Evolutionary conservation across 2,113 vertebrate species (phyloP), one percentile per base, ranked within the genome.

Genomic region (Indicator maculatus): DNA sequence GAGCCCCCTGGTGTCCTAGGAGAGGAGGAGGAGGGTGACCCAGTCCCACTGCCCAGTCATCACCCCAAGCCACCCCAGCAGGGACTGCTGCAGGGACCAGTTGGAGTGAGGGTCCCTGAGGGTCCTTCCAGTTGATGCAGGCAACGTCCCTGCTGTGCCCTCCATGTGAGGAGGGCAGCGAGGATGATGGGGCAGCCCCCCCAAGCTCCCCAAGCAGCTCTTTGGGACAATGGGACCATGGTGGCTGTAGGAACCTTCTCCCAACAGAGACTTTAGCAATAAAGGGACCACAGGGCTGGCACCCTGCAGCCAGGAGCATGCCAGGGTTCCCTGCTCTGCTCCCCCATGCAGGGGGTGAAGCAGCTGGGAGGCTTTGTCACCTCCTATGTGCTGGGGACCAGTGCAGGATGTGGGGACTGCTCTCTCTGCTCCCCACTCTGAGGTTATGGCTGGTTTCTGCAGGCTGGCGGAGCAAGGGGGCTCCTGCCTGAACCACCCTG

Each of bases 281-380:
- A 70, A 76, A 20, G 30, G 47, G 64, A 17, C 55, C 63, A 6
- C 6, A 5, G 60, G 60, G 52, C 85, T 4, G 30, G 14, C 59
- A 52, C 60, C 36, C 36, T 1, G 1, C 27, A 8, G 3, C 58
- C 14, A 5, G 31, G 38, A 8, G 6, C 9, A 18, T 1, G 1
- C 15, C 55, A 31, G 28, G 28, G 55, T 10, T 6, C 55, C 55
- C 16, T 30, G 16, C 14, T 33, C 33, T 38, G 33, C 33, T 26
- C 6, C 60, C 60, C 33, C 60, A 63, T 9, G 20, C 3, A 33
- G 8, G 4, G 47, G 76, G 33, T 18, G 58, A 50, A 3, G 8
- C 1, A 5, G 28, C 15, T 3, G 20, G 0, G 12, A 17, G 70
- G 72, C 30, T 50, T 38, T 23, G 20, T 7, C 23, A 39, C 28